These are phyloP conservation scores for Oscheius sp. DNA, from an alignment of 1,140 invertebrate genomes.

Conservation along the genomic window DNA sequence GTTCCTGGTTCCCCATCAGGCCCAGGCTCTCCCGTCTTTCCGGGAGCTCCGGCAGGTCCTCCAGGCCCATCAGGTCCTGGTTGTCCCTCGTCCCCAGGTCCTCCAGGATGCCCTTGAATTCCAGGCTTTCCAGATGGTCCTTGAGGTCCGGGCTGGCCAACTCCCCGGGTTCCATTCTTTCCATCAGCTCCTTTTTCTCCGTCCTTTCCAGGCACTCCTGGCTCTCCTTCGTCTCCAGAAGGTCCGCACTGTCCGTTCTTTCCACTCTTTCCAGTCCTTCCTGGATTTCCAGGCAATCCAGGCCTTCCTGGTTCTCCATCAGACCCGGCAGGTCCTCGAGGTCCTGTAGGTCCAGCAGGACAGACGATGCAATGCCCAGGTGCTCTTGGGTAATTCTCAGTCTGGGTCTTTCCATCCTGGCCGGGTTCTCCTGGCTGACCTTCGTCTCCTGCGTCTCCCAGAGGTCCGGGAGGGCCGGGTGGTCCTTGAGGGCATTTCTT, in stretches of 20 bases:
- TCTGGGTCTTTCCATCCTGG: no score
- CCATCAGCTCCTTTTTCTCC: neutral
- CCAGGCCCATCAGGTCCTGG: conserved; percentile 2
- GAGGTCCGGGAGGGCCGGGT: no score
- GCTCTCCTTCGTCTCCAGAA: conserved; percentile 13
- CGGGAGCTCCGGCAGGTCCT: conserved; percentile 19
- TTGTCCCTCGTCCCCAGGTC: neutral
- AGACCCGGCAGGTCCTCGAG: conserved; percentile 11
- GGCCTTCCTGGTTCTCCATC: no score
- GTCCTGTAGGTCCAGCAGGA: no score
- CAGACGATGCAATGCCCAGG: no score
- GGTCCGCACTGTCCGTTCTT: neutral
- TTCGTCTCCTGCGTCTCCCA: no score
- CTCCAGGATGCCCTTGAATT: conserved; percentile 11
- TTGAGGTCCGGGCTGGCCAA: conserved; percentile 3
- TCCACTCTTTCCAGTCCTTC: neutral
- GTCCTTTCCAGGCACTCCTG: conserved; percentile 12
- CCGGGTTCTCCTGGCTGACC: no score
- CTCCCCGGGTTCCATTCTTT: neutral
- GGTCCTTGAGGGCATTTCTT: no score
- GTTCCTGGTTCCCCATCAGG: conserved; percentile 21
- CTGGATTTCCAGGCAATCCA: conserved; percentile 10
- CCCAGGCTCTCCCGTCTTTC: conserved; percentile 20
- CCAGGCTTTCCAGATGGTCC: conserved; percentile 22
- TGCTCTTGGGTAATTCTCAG: no score